These are phyloP conservation scores for Neocloeon triangulifer DNA, from an alignment of 1,140 invertebrate species.

Conservation along the genomic window DNA sequence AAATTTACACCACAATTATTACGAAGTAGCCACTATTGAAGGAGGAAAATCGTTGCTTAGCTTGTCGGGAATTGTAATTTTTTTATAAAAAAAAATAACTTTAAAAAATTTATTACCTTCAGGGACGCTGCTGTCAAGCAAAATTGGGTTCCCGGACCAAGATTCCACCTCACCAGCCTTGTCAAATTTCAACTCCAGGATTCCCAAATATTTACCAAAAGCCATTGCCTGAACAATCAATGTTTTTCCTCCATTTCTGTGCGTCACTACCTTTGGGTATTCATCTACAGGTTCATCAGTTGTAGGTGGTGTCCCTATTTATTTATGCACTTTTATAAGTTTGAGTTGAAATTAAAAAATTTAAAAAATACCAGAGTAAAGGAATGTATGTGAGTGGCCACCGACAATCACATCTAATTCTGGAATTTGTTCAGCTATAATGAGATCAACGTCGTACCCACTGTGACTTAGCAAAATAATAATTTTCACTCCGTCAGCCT, in stretches of 20 bases:
- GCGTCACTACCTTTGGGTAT: conserved; percentile 54
- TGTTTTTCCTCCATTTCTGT: conserved; percentile 41
- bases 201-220: conserved; percentile 77
- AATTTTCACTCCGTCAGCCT: conserved; percentile 44
- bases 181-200: conserved; percentile 49
- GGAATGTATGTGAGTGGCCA: conserved; percentile 69
- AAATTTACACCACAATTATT: too few relatives aligned
- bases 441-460: conserved; percentile 50
- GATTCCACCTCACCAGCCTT: conserved; percentile 38
- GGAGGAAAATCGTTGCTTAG: too few relatives aligned
- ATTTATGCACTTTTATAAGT: too few relatives aligned
- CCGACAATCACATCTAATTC: conserved; percentile 74
- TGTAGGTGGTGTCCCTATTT: too few relatives aligned
- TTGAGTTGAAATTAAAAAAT: too few relatives aligned
- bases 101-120: too few relatives aligned
- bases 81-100: too few relatives aligned
- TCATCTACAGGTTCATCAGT: conserved; percentile 37
- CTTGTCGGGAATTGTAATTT: too few relatives aligned
- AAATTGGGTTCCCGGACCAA: conserved; percentile 56
- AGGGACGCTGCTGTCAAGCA: conserved; percentile 38
- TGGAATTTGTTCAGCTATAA: conserved; percentile 52
- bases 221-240: conserved; percentile 80
- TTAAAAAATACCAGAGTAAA: conserved; percentile 52
- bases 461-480: conserved; percentile 80
- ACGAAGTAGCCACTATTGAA: too few relatives aligned